Evolutionary conservation across 2,797 vertebrate species (phyloP).

Genomic region (Oreonectes daqikongensis): DNA sequence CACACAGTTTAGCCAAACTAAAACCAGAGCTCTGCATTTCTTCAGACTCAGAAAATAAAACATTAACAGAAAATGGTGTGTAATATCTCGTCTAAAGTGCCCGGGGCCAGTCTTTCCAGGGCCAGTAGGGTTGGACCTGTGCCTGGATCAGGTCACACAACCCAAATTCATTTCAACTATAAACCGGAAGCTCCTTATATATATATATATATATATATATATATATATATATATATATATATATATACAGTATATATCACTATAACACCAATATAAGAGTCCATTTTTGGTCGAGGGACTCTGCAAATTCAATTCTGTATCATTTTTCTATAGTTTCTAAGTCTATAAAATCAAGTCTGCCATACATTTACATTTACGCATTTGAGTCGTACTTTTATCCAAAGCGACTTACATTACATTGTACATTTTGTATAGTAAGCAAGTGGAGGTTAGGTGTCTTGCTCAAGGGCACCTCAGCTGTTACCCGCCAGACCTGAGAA

Average conservation of each 20-base stretch:
- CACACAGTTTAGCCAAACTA: slow-evolving; percentile 22
- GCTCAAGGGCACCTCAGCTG: no score
- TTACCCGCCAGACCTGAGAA: no score
- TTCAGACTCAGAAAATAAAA: slow-evolving; percentile 24
- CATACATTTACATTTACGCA: no score
- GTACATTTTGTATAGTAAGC: no score
- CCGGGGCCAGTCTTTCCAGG: slow-evolving; percentile 30
- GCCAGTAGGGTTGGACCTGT: slow-evolving; percentile 37
- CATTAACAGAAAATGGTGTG: slow-evolving; percentile 37
- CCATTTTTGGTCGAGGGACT: not conserved
- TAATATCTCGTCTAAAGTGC: slow-evolving; percentile 37
- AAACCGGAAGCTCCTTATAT: slow-evolving; percentile 5
- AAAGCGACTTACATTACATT: no score
- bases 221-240: no score
- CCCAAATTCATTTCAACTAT: not conserved
- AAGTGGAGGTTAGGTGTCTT: no score
- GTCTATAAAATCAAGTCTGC: not conserved
- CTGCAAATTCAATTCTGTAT: slow-evolving; percentile 27
- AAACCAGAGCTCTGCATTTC: not conserved
- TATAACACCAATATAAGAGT: slow-evolving; percentile 1
- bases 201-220: no score
- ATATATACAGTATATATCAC: no score
- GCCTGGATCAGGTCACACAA: slow-evolving; percentile 29
- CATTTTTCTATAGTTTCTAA: not conserved
- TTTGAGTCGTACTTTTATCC: no score